A percentile compares a stretch with the other conserved stretches of the same genome.
Conservation (phyloP, 1,140 invertebrate species). For the Ladona fulva region DNA sequence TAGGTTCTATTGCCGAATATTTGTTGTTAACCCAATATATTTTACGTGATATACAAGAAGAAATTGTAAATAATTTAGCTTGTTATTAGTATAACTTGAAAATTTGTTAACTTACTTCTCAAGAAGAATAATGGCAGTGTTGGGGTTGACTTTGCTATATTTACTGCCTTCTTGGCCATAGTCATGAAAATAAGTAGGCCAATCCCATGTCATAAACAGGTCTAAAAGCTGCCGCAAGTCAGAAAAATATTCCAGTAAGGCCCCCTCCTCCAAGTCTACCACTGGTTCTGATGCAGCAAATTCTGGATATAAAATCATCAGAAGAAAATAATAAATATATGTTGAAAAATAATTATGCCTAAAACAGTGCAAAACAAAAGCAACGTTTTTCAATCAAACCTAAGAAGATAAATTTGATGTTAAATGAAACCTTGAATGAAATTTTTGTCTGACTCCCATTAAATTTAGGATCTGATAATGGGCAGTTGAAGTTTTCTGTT, state of each 20-base stretch:
- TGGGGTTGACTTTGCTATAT: slow-evolving; percentile 85
- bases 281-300: slow-evolving; percentile 90
- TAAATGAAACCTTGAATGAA: no score
- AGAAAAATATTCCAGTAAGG: slow-evolving; percentile 79
- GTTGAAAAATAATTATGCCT: no score
- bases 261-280: slow-evolving; percentile 71
- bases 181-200: slow-evolving; percentile 96
- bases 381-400: no score
- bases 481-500: no score
- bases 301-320: no score
- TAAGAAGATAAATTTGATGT: no score
- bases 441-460: no score
- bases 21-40: no score
- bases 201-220: slow-evolving; percentile 91
- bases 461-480: no score
- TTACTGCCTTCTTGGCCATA: slow-evolving; percentile 87
- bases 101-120: slow-evolving; percentile 72
- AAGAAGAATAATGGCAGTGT: slow-evolving; percentile 79
- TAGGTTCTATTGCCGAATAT: no score
- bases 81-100: neutral
- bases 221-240: slow-evolving; percentile 88
- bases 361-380: no score
- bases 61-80: slow-evolving; percentile 23
- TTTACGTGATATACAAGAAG: neutral
- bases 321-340: no score